Evolutionary conservation across 2,888 invertebrate genomes (phyloP).

Genomic region (Ophraella communa): DNA sequence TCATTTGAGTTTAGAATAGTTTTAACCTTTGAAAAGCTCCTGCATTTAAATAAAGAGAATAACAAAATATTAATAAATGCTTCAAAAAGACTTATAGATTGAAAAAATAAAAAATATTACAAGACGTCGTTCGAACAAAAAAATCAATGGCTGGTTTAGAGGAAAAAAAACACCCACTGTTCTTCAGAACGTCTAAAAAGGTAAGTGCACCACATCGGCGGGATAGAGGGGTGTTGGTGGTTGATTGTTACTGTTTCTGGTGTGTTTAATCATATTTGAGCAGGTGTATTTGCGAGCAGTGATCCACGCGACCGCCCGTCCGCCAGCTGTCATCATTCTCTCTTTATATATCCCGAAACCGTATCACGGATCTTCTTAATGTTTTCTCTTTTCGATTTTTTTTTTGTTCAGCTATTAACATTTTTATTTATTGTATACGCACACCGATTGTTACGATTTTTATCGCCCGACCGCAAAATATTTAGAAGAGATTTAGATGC

Average conservation of each 20-base stretch:
- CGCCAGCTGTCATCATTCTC: constrained; percentile 55
- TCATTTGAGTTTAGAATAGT: too few relatives aligned
- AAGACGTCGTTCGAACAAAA: background rate
- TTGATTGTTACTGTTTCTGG: background rate
- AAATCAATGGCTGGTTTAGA: background rate
- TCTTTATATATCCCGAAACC: constrained; percentile 22
- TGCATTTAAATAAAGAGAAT: too few relatives aligned
- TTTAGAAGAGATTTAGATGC: too few relatives aligned
- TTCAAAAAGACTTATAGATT: too few relatives aligned
- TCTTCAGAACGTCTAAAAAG: background rate
- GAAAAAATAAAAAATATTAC: too few relatives aligned
- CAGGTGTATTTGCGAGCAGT: constrained; percentile 58
- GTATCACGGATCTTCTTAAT: constrained; percentile 20
- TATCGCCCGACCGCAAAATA: constrained; percentile 9
- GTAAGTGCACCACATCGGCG: background rate
- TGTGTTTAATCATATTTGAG: constrained; percentile 39
- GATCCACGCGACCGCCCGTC: constrained; percentile 56
- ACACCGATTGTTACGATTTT: constrained; percentile 19
- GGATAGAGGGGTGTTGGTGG: too few relatives aligned
- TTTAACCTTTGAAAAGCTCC: too few relatives aligned
- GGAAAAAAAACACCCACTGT: background rate
- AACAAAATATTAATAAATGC: too few relatives aligned
- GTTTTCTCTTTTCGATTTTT: constrained; percentile 18
- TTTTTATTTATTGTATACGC: constrained; percentile 7
- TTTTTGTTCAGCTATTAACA: constrained; percentile 18